Base-by-base conservation (phyloP, 2,113 vertebrate species). In the Entelurus aequoreus region DNA sequence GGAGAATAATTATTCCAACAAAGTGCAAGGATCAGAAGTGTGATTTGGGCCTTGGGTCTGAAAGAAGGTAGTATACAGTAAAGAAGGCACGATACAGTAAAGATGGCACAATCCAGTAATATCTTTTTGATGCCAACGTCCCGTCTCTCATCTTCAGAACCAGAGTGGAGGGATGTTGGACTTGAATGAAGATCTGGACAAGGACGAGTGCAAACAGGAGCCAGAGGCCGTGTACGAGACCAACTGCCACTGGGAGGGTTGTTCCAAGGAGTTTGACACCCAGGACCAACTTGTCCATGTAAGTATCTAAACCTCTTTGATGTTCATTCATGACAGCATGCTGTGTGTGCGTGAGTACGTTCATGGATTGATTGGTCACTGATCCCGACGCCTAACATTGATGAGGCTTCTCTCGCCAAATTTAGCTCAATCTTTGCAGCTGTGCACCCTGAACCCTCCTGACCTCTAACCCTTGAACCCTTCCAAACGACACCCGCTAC, bases 241-340 rank as follows among this genome's bases (percentile, higher is more conserved):
- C 12, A 95, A 94, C 86, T 99, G 97, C 81, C 97, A 95, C 88
- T 99, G 97, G 97, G 96, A 96, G 75, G 93, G 92, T 74, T 99
- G 97, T 70, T 82, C 79, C 76, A 95, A 94, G 88, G 96, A 99
- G 86, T 96, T 94, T 0, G 95, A 98, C 87, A 97, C 94, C 55
- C 97, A 98, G 87, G 97, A 98, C 62, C 96, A 98, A 69, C 93
- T 99, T 1, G 97, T 99, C 55, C 96, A 98, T 42, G 97, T 99
- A 85, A 98, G 97, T 74, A 1, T 35, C 4, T 4, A 46, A 14
- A 8, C 6, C 28, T 28, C 28, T 28, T 28, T 28, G 28, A 28
- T 28, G 28, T 28, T 28, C 28, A 4, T 28, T 28, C 28, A 28
- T 28, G 28, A 28, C 28, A 28, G 28, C 28, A 28, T n/a, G 38